phyloP scores from a whole-genome alignment of 2,888 invertebrate species.

The Hylaea fasciaria region DNA sequence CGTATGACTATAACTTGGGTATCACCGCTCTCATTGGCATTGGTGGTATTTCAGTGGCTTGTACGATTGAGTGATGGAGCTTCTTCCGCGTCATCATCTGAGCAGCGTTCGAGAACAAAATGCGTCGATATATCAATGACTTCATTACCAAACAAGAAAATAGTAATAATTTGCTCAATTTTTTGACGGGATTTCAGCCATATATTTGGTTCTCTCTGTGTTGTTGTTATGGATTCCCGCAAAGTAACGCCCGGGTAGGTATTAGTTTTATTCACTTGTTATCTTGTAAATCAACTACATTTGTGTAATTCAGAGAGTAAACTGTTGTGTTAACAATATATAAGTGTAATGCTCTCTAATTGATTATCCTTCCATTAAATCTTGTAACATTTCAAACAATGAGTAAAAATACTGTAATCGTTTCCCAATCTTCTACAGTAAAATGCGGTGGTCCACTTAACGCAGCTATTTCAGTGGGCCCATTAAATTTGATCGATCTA shows the following conservation, averaged over 20 bases:
- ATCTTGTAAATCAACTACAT: not conserved
- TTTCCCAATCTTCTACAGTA: conserved; percentile 53
- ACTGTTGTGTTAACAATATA: conserved; percentile 36
- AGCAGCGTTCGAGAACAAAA: not conserved
- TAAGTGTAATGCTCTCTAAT: conserved; percentile 36
- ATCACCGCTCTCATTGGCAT: too few relatives aligned
- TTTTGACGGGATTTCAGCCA: not conserved
- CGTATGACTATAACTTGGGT: too few relatives aligned
- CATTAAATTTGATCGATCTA: conserved; percentile 84
- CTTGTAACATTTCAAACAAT: conserved; percentile 57
- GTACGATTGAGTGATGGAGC: too few relatives aligned
- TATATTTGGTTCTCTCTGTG: not conserved
- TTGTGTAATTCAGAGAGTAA: conserved; percentile 18
- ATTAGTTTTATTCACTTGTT: conserved; percentile 10
- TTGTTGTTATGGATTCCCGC: conserved; percentile 7
- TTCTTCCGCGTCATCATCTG: too few relatives aligned
- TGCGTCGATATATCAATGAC: too few relatives aligned
- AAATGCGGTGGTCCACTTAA: conserved; percentile 75
- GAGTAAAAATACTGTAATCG: conserved; percentile 52
- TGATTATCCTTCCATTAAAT: conserved; percentile 49
- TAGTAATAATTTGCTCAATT: not conserved
- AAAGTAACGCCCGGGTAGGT: not conserved
- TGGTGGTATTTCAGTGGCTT: too few relatives aligned
- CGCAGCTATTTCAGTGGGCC: conserved; percentile 73
- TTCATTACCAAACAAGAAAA: too few relatives aligned